phyloP scores from a whole-genome alignment of 1,140 invertebrate species.

The Heliconius nattereri region DNA sequence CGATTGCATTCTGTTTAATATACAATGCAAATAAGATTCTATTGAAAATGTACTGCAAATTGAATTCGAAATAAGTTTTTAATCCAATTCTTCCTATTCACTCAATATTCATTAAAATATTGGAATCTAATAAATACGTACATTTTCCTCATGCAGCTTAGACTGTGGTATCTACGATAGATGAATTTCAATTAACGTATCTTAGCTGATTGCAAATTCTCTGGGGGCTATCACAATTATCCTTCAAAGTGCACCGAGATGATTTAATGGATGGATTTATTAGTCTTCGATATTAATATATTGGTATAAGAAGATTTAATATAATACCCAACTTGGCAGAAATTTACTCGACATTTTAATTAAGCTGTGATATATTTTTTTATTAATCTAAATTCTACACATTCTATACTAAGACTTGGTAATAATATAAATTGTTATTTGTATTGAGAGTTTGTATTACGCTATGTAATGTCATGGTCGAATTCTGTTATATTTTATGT shows the following conservation, averaged over 20 bases:
- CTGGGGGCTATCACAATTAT: slow-evolving; percentile 34
- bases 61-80: not conserved
- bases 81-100: not conserved
- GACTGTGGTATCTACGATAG: slow-evolving; percentile 28
- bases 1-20: not conserved
- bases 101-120: slow-evolving; percentile 4
- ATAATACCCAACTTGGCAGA: too few relatives aligned
- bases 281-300: slow-evolving; percentile 16
- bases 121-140: not conserved
- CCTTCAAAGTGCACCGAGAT: slow-evolving; percentile 23
- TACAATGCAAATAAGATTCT: not conserved
- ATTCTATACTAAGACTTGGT: too few relatives aligned
- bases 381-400: too few relatives aligned
- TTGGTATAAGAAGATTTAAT: not conserved
- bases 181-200: slow-evolving; percentile 44
- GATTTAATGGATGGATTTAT: slow-evolving; percentile 33
- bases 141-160: not conserved
- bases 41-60: not conserved
- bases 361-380: too few relatives aligned
- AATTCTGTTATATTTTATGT: not conserved
- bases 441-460: not conserved
- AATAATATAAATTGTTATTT: too few relatives aligned
- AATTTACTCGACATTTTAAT: too few relatives aligned
- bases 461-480: not conserved
- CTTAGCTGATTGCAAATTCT: slow-evolving; percentile 36